phyloP scores from a whole-genome alignment of 2,888 invertebrate species.

The Lycocerus yunnanus region DNA sequence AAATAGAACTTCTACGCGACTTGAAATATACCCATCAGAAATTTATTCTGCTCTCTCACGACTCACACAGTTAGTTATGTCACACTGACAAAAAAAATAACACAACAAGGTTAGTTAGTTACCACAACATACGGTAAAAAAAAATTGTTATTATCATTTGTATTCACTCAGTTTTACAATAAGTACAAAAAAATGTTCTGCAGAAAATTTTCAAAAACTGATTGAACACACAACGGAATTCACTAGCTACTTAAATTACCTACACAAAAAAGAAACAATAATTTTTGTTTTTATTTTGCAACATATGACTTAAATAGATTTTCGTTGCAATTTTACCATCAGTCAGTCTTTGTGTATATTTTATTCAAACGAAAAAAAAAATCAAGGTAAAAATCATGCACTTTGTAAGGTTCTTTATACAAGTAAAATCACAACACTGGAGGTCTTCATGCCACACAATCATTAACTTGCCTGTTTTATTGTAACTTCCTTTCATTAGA shows the following conservation, averaged over 20 bases:
- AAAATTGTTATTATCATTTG: slow-evolving; percentile 14
- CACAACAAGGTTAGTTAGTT: slow-evolving; percentile 15
- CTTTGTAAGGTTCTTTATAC: slow-evolving; percentile 31
- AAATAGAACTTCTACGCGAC: background rate
- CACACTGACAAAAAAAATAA: slow-evolving; percentile 14
- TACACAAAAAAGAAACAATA: slow-evolving; percentile 25
- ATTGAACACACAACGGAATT: slow-evolving; percentile 14
- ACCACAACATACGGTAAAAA: slow-evolving; percentile 20
- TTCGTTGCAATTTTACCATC: slow-evolving; percentile 34
- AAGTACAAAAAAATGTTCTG: slow-evolving; percentile 21
- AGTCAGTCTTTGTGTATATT: slow-evolving; percentile 36
- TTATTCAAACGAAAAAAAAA: background rate
- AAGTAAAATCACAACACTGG: slow-evolving; percentile 42
- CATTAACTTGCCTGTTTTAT: slow-evolving; percentile 34
- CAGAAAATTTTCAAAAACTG: slow-evolving; percentile 16
- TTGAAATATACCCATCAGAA: background rate
- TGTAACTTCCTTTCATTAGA: slow-evolving; percentile 11
- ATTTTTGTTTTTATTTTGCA: slow-evolving; percentile 15
- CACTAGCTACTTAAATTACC: slow-evolving; percentile 26
- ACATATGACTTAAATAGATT: slow-evolving; percentile 11
- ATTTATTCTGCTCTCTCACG: background rate
- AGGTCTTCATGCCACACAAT: slow-evolving; percentile 38
- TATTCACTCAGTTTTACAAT: slow-evolving; percentile 19
- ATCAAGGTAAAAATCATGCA: slow-evolving; percentile 37
- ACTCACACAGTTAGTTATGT: slow-evolving; percentile 6